These are phyloP conservation scores for Oxyruncus cristatus DNA, from an alignment of 2,113 vertebrate genomes.

Conservation along the genomic window DNA sequence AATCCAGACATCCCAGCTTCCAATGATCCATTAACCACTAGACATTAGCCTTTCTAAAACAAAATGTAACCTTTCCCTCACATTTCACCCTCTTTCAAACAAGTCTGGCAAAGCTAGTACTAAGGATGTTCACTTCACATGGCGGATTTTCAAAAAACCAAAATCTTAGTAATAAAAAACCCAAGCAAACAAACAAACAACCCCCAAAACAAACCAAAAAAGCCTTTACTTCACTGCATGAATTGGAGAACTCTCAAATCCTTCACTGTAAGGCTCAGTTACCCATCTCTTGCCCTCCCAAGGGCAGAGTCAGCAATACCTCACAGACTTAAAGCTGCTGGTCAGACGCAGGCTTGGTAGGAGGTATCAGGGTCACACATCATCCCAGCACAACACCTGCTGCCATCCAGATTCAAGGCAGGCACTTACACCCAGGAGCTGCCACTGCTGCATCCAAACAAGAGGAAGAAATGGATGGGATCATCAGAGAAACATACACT, in stretches of 20 bases:
- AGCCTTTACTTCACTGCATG: rapidly evolving
- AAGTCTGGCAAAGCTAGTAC: not conserved
- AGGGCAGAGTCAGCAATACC: not conserved
- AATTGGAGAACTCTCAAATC: not conserved
- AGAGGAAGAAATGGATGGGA: conserved; percentile 4
- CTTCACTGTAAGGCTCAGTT: not conserved
- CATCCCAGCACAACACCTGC: conserved; percentile 21
- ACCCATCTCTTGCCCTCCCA: not conserved
- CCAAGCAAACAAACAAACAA: not conserved
- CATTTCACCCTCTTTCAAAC: not conserved
- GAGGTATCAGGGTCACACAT: not conserved
- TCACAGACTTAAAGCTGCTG: not conserved
- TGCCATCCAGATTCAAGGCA: not conserved
- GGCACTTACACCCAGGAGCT: not conserved
- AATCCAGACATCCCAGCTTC: not conserved
- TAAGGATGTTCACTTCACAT: not conserved
- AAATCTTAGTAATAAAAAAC: not conserved
- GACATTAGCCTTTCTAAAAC: not conserved
- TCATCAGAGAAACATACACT: not conserved
- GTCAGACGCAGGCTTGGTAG: not conserved
- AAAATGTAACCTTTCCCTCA: not conserved
- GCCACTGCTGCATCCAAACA: not conserved
- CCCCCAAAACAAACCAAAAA: not conserved
- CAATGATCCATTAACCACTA: conserved; percentile 16
- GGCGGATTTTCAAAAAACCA: not conserved